Base-by-base conservation (phyloP, 92 coral and sea anemone species). In the Palythoa grandis region DNA sequence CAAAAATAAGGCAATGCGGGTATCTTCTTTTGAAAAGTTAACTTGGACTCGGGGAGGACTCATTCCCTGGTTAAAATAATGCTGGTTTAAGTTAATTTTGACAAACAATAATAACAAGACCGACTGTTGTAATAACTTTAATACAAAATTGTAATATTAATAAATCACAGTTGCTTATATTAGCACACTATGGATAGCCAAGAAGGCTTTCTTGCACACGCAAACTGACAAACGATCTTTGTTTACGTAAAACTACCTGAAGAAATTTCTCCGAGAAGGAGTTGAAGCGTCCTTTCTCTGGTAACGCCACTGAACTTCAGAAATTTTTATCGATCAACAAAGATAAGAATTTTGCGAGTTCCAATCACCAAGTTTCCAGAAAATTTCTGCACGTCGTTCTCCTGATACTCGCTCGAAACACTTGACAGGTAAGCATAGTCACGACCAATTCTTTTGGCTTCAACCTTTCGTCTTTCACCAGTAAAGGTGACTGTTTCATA, bases 201-300 rank as follows among this genome's bases (percentile, higher is more conserved):
- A 66, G 89, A 86, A 86, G 43, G 89, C 89, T 68, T 86, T 86
- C 78, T 86, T 78, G 71, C 78, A 86, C 29, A 86, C 89, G 29
- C 72, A 24, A 63, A 12, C 53, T n/a, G 89, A 86, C 54, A 77
- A 47, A 52, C 89, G 40, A 25, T 77, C 58, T 60, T 47, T 72
- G 57, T 76, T 86, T 11, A 72, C 53, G 11, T 67, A 67, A 4
- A 20, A 67, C 13, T 67, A 25, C 35, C 72, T 67, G 3, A 13
- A 52, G 57, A 52, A 52, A 52, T 52, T 52, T 52, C 57, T 52
- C 57, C 16, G 72, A 23, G n/a, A n/a, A n/a, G 76, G 79, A 85
- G 29, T 85, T 85, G 50, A 43, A 72, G 66, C 50, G 53, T 75
- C 67, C 57, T 52, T 52, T 52, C 57, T 52, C 57, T 52, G 57